Conservation (phyloP, 2,113 vertebrate genomes). For the Phyllostomus hastatus region DNA sequence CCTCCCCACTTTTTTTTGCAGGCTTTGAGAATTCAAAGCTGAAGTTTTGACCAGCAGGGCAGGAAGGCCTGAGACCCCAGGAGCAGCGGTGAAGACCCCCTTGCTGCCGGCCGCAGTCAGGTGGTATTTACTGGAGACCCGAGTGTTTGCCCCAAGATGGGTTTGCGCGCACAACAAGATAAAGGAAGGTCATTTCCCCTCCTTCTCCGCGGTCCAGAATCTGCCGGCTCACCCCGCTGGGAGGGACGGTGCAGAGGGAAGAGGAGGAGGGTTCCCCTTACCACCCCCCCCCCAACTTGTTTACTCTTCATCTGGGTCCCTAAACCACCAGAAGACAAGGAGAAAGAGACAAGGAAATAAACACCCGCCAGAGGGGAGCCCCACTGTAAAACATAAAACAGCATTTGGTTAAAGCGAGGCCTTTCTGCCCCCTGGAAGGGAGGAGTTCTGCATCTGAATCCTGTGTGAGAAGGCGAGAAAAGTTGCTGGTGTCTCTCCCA, state of each 20-base stretch:
- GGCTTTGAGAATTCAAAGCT: slow-evolving; percentile 28
- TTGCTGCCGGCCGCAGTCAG: slow-evolving; percentile 7
- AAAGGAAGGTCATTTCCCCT: slow-evolving; percentile 6
- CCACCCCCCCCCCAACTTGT: background rate
- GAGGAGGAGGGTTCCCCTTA: slow-evolving; percentile 16
- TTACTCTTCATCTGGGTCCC: slow-evolving; percentile 53
- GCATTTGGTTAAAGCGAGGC: slow-evolving; percentile 56
- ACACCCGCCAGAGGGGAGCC: slow-evolving; percentile 7
- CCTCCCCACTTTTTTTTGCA: background rate
- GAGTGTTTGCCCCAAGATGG: slow-evolving; percentile 16
- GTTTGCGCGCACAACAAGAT: slow-evolving; percentile 36
- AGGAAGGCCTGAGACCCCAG: slow-evolving; percentile 71
- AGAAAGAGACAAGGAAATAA: slow-evolving; percentile 61
- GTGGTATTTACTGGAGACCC: background rate
- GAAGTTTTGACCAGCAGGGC: slow-evolving; percentile 1
- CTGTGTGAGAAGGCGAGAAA: slow-evolving; percentile 72
- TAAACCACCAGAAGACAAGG: slow-evolving; percentile 63
- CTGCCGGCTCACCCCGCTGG: background rate
- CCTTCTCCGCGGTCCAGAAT: background rate
- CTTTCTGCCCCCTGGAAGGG: slow-evolving; percentile 19
- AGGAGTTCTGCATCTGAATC: slow-evolving; percentile 72
- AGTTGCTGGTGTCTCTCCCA: slow-evolving; percentile 64
- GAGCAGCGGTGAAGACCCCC: slow-evolving; percentile 48
- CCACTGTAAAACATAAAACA: slow-evolving; percentile 62
- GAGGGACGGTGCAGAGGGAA: background rate